Conservation (phyloP, 35 echinoderm and acorn worm species). For the Nesometra sesokonis region DNA sequence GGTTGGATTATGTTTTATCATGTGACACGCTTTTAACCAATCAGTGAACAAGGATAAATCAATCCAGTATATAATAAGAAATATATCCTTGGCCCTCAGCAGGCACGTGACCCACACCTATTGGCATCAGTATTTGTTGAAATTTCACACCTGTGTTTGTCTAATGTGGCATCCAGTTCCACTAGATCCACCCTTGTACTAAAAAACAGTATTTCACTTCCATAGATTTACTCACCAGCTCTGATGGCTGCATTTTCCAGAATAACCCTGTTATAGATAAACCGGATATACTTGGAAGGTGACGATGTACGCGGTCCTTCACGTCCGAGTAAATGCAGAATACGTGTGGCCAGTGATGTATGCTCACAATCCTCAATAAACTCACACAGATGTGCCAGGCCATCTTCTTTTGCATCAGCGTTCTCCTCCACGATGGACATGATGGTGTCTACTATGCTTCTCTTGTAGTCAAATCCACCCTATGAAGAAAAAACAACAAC, state of each 20-base stretch:
- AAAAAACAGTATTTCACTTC: too few species aligned
- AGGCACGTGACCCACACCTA: too few species aligned
- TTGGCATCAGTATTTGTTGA: too few species aligned
- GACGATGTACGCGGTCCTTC: constrained; percentile 89
- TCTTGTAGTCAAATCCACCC: constrained; percentile 99
- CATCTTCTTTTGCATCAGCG: constrained; percentile 87
- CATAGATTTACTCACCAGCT: constrained; percentile 90
- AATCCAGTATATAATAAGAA: too few species aligned
- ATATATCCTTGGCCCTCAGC: too few species aligned
- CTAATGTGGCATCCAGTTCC: too few species aligned
- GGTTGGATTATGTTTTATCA: too few species aligned
- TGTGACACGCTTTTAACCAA: too few species aligned
- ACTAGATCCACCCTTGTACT: too few species aligned
- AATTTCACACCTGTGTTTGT: too few species aligned
- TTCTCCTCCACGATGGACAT: constrained; percentile 95
- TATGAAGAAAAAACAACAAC: neutral
- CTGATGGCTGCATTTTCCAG: constrained; percentile 93
- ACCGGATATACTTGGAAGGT: constrained; percentile 93
- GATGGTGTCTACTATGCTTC: constrained; percentile 84
- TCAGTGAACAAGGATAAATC: too few species aligned
- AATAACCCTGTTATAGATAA: constrained; percentile 98
- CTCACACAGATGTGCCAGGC: constrained; percentile 90
- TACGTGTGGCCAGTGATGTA: constrained; percentile 78
- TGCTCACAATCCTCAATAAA: constrained; percentile 99
- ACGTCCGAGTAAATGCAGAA: constrained; percentile 85